These are phyloP conservation scores for Tipula vernalis DNA, from an alignment of 2,888 invertebrate genomes.

Conservation along the genomic window DNA sequence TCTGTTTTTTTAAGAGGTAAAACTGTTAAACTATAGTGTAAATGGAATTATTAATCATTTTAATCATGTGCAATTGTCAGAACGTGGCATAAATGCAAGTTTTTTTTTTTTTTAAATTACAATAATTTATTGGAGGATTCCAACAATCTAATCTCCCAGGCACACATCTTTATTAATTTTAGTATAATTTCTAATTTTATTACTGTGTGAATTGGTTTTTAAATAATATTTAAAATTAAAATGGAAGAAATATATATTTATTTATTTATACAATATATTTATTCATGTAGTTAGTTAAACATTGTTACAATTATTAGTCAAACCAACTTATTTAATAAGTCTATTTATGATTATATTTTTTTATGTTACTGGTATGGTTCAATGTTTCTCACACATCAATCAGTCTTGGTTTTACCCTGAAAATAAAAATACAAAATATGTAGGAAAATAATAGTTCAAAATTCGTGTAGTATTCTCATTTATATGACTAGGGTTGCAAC, in stretches of 20 bases:
- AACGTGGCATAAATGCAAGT: not conserved
- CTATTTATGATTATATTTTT: not conserved
- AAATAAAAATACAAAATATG: not conserved
- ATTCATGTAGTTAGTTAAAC: not conserved
- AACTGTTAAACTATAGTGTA: not conserved
- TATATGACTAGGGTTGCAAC: too few species aligned
- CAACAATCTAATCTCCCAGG: not conserved
- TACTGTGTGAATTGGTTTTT: not conserved
- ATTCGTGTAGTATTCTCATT: not conserved
- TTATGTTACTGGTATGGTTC: not conserved
- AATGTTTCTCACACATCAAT: not conserved
- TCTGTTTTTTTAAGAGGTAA: not conserved
- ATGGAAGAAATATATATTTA: not conserved
- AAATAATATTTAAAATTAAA: not conserved
- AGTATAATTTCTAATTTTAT: not conserved
- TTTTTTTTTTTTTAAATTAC: not conserved
- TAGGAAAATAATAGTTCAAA: not conserved
- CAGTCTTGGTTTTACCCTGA: not conserved
- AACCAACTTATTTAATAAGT: not conserved
- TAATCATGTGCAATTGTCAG: not conserved
- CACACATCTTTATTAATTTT: not conserved
- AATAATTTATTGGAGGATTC: not conserved
- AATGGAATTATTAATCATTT: not conserved
- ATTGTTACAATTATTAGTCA: conserved; percentile 4
- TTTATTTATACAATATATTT: not conserved